These are phyloP conservation scores for Dryobota labecula DNA, from an alignment of 2,888 invertebrate genomes.

Conservation along the genomic window DNA sequence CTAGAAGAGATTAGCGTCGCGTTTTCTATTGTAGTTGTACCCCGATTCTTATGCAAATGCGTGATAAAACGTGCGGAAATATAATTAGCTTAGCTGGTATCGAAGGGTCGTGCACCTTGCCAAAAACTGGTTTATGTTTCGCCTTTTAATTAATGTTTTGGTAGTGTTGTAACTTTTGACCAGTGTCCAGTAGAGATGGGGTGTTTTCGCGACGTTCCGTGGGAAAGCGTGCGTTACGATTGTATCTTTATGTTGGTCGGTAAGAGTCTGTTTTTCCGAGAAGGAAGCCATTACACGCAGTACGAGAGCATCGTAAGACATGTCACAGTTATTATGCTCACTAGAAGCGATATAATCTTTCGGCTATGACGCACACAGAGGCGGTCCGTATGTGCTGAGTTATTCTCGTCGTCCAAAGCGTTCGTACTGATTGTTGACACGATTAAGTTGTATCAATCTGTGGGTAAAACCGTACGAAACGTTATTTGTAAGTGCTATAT, in stretches of 20 bases:
- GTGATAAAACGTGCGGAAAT: slow-evolving; percentile 89
- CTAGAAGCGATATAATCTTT: slow-evolving; percentile 88
- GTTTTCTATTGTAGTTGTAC: slow-evolving; percentile 82
- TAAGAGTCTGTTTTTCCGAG: slow-evolving; percentile 86
- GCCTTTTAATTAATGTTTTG: slow-evolving; percentile 88
- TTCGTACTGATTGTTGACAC: slow-evolving; percentile 79
- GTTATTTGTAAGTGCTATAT: slow-evolving; percentile 59
- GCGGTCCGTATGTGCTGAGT: slow-evolving; percentile 75
- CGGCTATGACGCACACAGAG: slow-evolving; percentile 84
- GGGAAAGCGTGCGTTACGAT: slow-evolving; percentile 84
- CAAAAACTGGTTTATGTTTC: slow-evolving; percentile 84
- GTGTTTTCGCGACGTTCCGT: slow-evolving; percentile 82
- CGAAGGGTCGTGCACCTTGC: slow-evolving; percentile 81
- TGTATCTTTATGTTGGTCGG: slow-evolving; percentile 86
- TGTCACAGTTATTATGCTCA: slow-evolving; percentile 90
- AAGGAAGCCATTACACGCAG: slow-evolving; percentile 86
- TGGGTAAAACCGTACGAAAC: slow-evolving; percentile 62
- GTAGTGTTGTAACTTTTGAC: slow-evolving; percentile 82
- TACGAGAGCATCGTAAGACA: slow-evolving; percentile 87
- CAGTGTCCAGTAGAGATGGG: slow-evolving; percentile 80
- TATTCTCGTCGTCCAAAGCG: slow-evolving; percentile 77
- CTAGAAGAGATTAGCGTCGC: slow-evolving; percentile 79
- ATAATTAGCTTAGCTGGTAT: slow-evolving; percentile 87
- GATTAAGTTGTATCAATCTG: slow-evolving; percentile 76
- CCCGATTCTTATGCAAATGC: slow-evolving; percentile 88